Conservation (phyloP, 2,797 vertebrate species). For the Acanthornis magna region DNA sequence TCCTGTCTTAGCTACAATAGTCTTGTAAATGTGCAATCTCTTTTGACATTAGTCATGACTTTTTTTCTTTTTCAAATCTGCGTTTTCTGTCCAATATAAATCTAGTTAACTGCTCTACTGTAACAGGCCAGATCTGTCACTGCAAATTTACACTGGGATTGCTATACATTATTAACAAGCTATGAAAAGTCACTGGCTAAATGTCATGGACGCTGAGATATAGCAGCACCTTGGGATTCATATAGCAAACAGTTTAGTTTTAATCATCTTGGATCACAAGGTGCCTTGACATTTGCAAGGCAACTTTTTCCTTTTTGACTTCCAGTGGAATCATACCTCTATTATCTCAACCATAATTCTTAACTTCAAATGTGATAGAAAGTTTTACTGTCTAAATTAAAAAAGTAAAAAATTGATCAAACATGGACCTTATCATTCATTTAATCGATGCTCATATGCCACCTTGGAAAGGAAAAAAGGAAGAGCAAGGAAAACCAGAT, state of each 20-base stretch:
- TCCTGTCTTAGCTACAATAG: background rate
- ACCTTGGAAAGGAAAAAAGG: background rate
- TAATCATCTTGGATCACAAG: conserved; percentile 79
- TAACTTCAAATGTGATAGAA: conserved; percentile 62
- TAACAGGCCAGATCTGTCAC: conserved; percentile 75
- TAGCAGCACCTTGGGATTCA: conserved; percentile 76
- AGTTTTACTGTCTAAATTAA: conserved; percentile 74
- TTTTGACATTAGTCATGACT: conserved; percentile 48
- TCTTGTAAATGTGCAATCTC: conserved; percentile 25
- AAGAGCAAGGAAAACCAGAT: conserved; percentile 42
- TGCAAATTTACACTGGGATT: conserved; percentile 74
- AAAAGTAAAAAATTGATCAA: conserved; percentile 64
- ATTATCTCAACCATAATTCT: conserved; percentile 75
- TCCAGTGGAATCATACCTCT: conserved; percentile 66
- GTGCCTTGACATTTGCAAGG: conserved; percentile 77
- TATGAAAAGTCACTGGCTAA: conserved; percentile 78
- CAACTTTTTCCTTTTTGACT: conserved; percentile 74
- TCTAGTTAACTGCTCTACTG: conserved; percentile 79
- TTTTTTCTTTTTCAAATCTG: conserved; percentile 59
- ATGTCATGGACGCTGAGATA: conserved; percentile 76
- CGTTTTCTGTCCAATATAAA: conserved; percentile 74
- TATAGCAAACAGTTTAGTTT: conserved; percentile 81
- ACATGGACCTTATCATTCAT: conserved; percentile 57
- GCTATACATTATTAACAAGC: conserved; percentile 82
- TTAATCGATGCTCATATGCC: conserved; percentile 56